These are phyloP conservation scores for Hippocampus kuda DNA, from an alignment of 2,797 vertebrate genomes.

Conservation along the genomic window DNA sequence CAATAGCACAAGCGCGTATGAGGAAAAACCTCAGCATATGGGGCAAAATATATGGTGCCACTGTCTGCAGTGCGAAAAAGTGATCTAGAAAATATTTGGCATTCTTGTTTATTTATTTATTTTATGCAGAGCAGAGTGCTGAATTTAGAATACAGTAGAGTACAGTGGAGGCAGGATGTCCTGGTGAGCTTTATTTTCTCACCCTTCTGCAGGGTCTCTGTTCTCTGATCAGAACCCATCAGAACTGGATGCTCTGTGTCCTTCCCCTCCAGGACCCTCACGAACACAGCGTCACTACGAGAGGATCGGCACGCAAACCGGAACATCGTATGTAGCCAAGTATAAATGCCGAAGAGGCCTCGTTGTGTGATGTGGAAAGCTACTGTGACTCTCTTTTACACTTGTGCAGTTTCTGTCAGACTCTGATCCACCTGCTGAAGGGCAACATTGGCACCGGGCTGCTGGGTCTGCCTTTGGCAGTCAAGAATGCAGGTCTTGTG, in stretches of 20 bases:
- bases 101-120: too few species aligned
- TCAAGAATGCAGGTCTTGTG: slow-evolving; percentile 92
- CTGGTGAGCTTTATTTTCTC: background rate
- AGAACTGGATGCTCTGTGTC: slow-evolving; percentile 58
- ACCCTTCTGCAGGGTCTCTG: slow-evolving; percentile 39
- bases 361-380: background rate
- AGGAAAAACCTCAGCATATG: too few species aligned
- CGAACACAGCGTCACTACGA: slow-evolving; percentile 62
- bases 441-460: slow-evolving; percentile 95
- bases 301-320: slow-evolving; percentile 58
- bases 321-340: slow-evolving; percentile 54
- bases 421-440: slow-evolving; percentile 92
- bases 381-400: background rate
- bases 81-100: too few species aligned
- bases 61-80: too few species aligned
- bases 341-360: background rate
- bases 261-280: slow-evolving; percentile 50
- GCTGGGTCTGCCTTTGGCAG: slow-evolving; percentile 86
- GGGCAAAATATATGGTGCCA: too few species aligned
- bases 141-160: background rate
- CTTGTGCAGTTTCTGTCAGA: slow-evolving; percentile 78
- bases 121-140: too few species aligned
- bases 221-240: slow-evolving; percentile 53
- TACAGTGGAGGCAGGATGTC: background rate
- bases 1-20: too few species aligned